These are phyloP conservation scores for Eptesicus fuscus DNA, from an alignment of 2,113 vertebrate genomes.

Conservation along the genomic window DNA sequence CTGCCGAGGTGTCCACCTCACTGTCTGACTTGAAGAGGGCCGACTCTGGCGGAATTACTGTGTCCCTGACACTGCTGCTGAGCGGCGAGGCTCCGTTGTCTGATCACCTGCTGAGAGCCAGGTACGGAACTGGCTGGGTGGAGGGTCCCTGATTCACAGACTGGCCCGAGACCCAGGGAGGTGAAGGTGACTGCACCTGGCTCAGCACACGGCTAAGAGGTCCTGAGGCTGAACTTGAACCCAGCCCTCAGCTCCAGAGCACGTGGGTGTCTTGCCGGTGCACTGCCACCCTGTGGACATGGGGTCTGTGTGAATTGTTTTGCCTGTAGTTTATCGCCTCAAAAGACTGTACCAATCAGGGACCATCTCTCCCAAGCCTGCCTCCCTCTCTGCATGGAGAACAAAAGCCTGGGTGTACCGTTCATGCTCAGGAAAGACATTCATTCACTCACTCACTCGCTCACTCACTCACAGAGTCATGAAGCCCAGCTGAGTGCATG, in stretches of 20 bases:
- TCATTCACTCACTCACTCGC: background rate
- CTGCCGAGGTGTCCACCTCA: background rate
- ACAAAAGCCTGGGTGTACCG: background rate
- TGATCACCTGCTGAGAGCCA: background rate
- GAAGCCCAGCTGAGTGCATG: fast-evolving
- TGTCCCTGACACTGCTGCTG: background rate
- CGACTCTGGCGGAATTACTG: background rate
- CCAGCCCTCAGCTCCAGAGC: background rate
- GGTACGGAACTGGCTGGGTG: background rate
- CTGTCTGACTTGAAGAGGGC: background rate
- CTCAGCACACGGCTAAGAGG: background rate
- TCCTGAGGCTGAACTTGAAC: background rate
- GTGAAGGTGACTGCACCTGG: fast-evolving
- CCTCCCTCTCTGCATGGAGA: background rate
- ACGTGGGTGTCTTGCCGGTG: fast-evolving
- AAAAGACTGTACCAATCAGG: background rate
- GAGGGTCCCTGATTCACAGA: background rate
- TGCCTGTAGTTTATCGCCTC: background rate
- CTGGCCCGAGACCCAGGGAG: background rate
- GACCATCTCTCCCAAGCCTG: background rate
- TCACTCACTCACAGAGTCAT: background rate
- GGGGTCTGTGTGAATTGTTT: background rate
- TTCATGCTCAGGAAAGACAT: background rate
- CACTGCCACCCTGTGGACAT: fast-evolving
- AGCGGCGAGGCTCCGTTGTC: fast-evolving